A percentile compares a stretch with the other conserved stretches of the same genome.
These are phyloP conservation scores for Patella pellucida DNA, from an alignment of 2,888 invertebrate genomes.

Conservation along the genomic window DNA sequence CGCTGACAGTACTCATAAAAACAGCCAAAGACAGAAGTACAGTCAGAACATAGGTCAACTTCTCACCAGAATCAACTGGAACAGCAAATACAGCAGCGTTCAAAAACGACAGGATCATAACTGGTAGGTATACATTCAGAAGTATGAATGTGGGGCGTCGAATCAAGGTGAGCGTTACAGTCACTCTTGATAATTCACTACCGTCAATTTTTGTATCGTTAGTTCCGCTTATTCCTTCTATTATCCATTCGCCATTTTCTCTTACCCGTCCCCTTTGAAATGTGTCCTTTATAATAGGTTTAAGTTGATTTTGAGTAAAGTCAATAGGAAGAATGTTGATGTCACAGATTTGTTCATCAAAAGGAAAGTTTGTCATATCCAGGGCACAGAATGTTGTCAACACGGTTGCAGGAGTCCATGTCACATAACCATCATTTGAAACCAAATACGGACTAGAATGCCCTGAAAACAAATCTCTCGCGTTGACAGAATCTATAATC, in stretches of 20 bases:
- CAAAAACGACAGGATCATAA: background rate
- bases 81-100: background rate
- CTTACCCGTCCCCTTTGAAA: too few relatives aligned
- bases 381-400: background rate
- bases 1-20: background rate
- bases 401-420: background rate
- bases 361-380: slow-evolving; percentile 1
- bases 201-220: background rate
- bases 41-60: background rate
- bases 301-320: background rate
- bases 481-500: background rate
- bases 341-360: background rate
- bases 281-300: background rate
- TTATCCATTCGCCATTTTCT: background rate
- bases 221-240: too few relatives aligned
- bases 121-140: background rate
- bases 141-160: background rate
- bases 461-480: background rate
- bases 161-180: background rate
- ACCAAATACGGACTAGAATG: background rate
- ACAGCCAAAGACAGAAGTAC: background rate
- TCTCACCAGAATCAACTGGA: background rate
- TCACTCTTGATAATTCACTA: background rate
- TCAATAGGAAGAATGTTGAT: background rate
- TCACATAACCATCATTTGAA: background rate